These are phyloP conservation scores for Andrena marginata DNA, from an alignment of 2,888 invertebrate species.

Conservation along the genomic window DNA sequence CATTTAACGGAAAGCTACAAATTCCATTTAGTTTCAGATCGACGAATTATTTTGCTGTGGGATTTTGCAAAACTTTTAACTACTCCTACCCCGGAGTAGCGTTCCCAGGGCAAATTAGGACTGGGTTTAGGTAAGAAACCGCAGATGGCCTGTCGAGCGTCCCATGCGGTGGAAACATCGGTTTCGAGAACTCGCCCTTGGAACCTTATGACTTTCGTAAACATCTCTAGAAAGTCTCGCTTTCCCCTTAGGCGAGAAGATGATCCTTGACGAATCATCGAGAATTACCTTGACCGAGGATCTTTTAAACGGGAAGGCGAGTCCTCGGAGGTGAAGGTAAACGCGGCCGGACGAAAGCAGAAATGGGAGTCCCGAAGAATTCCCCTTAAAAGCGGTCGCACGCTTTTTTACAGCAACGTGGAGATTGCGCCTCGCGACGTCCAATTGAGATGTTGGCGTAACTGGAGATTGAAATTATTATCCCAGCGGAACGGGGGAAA, in stretches of 20 bases:
- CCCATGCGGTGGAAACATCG: slow-evolving; percentile 66
- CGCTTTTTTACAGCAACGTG: background rate
- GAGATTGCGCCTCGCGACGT: background rate
- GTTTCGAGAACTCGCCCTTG: slow-evolving; percentile 67
- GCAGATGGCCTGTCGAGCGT: slow-evolving; percentile 46
- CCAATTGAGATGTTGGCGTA: background rate
- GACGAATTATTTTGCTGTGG: too few relatives aligned
- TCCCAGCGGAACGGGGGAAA: too few relatives aligned
- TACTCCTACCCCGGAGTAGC: background rate
- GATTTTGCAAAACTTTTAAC: too few relatives aligned
- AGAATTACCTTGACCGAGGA: slow-evolving; percentile 49
- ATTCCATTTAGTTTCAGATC: too few relatives aligned
- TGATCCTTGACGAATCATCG: slow-evolving; percentile 51
- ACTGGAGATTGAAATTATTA: too few relatives aligned
- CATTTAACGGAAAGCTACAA: too few relatives aligned
- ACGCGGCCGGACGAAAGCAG: background rate
- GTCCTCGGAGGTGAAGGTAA: slow-evolving; percentile 22
- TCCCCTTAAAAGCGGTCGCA: background rate
- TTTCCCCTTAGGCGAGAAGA: slow-evolving; percentile 57
- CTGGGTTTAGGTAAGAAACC: slow-evolving; percentile 55
- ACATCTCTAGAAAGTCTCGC: slow-evolving; percentile 62
- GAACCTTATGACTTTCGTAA: slow-evolving; percentile 72
- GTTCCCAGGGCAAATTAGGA: background rate
- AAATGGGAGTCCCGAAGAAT: background rate
- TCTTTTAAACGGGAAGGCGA: slow-evolving; percentile 7